Base-by-base conservation (phyloP, 2,113 vertebrate genomes). In the Coptodon rendalli region DNA sequence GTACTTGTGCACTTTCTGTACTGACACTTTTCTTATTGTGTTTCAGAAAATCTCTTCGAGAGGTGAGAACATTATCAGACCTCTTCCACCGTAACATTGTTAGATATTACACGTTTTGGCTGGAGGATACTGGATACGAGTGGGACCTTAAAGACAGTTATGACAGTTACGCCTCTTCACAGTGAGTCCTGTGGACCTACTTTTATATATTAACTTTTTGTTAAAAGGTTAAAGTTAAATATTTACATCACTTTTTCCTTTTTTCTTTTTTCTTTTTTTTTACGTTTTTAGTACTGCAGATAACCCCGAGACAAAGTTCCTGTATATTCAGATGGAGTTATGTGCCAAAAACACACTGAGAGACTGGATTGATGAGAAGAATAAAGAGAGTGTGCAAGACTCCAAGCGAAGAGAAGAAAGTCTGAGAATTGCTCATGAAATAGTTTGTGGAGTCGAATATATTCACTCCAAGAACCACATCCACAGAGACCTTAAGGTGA, bases 241-340 rank as follows among this genome's bases (percentile, higher is more conserved):
- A 61, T 61, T 61, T 61, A 19, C 57, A 61, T 61, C 0, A 61
- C 9, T 17, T 59, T 59, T 59, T 59, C 1, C 22, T 3, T 48
- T 1, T 45, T 1, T 2, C 19, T 9, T 8, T 1, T 36, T 10
- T 5, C 4, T 8, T 8, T 50, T 1, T 13, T 31, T 5, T 43
- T 19, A 22, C 22, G n/a, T 16, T 71, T 9, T 9, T 31, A 31
- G 66, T 80, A 27, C 80, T 13, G 81, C 34, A 34, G 81, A 9
- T 38, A 78, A 52, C 68, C 3, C 50, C 0, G 4, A 63, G 1
- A 1, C 5, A 1, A 80, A 93, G 80, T 95, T n/a, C 86, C 94
- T 97, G 7, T 96, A 97, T 76, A 97, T 97, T 85, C 94, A 97
- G 86, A 97, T 97, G 96, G 96, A 97, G 36, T 22, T 96, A 14